These are phyloP conservation scores for Irena cyanogastra DNA, from an alignment of 2,113 vertebrate species.

Conservation along the genomic window DNA sequence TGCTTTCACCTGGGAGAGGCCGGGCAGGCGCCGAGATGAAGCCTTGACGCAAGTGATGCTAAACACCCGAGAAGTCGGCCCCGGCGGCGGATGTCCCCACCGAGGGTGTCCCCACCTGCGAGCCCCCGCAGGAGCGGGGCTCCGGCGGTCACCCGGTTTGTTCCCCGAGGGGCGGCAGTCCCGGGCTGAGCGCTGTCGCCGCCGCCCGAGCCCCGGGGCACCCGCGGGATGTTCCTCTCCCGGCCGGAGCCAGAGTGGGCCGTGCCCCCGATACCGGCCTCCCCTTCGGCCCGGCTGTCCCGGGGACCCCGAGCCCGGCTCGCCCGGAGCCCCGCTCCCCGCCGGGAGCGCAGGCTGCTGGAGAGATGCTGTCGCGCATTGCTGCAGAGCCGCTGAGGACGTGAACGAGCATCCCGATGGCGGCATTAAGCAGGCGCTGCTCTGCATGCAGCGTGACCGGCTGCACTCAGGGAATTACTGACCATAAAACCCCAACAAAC, in stretches of 20 bases:
- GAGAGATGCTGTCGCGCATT: neutral
- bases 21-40: rapidly evolving
- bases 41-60: neutral
- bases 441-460: neutral
- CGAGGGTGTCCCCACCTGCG: neutral
- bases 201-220: neutral
- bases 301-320: neutral
- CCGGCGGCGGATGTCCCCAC: neutral
- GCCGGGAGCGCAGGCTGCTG: neutral
- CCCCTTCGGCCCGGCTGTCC: neutral
- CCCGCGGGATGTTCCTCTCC: neutral
- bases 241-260: neutral
- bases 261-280: neutral
- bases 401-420: neutral
- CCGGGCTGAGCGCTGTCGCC: neutral
- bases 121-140: neutral
- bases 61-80: neutral
- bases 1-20: neutral
- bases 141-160: too few species aligned
- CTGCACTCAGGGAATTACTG: neutral
- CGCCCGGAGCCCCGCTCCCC: neutral
- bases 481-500: neutral
- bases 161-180: neutral
- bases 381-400: neutral
- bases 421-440: neutral